These are phyloP conservation scores for Poeciliopsis gracilis DNA, from an alignment of 2,797 vertebrate species.

Conservation along the genomic window DNA sequence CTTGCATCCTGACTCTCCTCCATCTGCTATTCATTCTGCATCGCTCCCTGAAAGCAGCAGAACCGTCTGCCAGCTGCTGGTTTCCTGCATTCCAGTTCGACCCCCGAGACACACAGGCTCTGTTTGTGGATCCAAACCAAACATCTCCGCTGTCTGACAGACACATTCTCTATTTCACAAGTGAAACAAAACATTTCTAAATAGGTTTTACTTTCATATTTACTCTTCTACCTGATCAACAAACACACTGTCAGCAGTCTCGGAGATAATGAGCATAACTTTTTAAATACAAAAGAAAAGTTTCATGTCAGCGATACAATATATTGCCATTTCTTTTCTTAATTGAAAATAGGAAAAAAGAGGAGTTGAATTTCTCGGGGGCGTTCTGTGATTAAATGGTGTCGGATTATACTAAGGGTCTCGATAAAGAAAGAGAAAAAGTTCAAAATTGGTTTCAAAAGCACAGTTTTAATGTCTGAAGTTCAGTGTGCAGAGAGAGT, in stretches of 20 bases:
- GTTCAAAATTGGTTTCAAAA: background rate
- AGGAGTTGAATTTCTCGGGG: background rate
- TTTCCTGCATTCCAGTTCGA: constrained; percentile 54
- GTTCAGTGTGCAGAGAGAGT: background rate
- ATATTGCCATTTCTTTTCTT: background rate
- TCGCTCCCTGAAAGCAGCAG: background rate
- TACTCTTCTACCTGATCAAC: background rate
- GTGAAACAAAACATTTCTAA: background rate
- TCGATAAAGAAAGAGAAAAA: background rate
- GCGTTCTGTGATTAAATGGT: background rate
- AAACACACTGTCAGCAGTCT: background rate
- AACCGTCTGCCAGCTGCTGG: constrained; percentile 3
- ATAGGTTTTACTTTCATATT: background rate
- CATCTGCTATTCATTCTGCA: background rate
- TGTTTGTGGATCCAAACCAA: constrained; percentile 8
- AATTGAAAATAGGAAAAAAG: background rate
- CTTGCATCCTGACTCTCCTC: background rate
- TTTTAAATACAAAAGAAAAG: background rate
- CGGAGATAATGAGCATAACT: background rate
- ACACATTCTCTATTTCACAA: background rate
- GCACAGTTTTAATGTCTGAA: background rate
- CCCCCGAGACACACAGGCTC: constrained; percentile 19
- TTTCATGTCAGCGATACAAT: background rate
- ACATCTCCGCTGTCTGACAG: constrained; percentile 2
- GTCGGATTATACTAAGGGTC: background rate